These are phyloP conservation scores for Noturus placidus DNA, from an alignment of 2,113 vertebrate species.

Conservation along the genomic window DNA sequence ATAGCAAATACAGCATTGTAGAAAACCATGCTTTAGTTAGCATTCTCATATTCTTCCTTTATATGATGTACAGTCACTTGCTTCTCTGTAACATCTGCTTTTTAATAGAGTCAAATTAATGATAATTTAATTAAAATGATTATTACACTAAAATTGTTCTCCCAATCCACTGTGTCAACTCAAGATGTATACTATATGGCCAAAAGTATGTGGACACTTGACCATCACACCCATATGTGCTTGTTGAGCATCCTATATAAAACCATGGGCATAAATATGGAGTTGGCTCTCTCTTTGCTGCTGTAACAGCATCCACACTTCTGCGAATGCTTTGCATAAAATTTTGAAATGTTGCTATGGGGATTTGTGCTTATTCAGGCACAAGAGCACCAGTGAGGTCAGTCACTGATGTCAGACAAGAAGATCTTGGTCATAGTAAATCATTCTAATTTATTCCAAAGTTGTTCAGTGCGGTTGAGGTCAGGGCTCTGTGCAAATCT, in stretches of 20 bases:
- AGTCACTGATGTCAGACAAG: not conserved
- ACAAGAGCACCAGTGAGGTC: not conserved
- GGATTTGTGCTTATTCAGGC: not conserved
- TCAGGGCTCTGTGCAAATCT: not conserved
- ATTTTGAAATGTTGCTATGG: not conserved
- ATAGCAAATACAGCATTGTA: not conserved
- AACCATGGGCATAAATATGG: not conserved
- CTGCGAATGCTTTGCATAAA: not conserved
- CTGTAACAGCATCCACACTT: not conserved
- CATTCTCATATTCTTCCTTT: not conserved
- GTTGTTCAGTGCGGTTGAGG: not conserved
- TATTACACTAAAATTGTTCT: not conserved
- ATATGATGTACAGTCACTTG: not conserved
- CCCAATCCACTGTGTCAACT: not conserved
- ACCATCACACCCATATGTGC: not conserved
- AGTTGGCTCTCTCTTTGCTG: not conserved
- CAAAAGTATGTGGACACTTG: not conserved
- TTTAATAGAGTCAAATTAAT: not conserved
- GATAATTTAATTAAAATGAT: not conserved
- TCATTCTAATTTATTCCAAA: not conserved
- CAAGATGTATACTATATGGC: not conserved
- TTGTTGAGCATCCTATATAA: not conserved
- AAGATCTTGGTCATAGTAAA: not conserved
- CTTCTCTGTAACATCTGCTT: not conserved
- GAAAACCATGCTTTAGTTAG: not conserved